Evolutionary conservation across 1,140 invertebrate species (phyloP).

Genomic region (Lepidostoma basale): DNA sequence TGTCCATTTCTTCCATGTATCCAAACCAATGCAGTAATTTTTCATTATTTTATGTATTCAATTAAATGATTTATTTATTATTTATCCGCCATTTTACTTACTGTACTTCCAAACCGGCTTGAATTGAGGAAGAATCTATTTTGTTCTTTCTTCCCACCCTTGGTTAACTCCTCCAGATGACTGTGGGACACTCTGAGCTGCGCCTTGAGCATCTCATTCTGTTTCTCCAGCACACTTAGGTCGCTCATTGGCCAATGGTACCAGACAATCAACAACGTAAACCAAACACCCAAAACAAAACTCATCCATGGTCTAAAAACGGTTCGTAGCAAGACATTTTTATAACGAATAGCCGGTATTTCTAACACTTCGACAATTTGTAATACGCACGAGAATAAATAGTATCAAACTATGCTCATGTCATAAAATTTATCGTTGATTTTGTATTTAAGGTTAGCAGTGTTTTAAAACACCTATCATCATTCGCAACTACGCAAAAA

Average conservation of each 20-base stretch:
- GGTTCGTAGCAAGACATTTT: constrained; percentile 54
- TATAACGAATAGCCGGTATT: constrained; percentile 46
- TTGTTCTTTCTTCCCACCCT: constrained; percentile 36
- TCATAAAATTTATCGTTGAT: not conserved
- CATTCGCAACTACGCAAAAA: not conserved
- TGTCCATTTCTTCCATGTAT: too few species aligned
- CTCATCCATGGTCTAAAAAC: constrained; percentile 59
- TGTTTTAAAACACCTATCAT: not conserved
- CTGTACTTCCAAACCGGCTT: constrained; percentile 5
- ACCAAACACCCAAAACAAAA: constrained; percentile 54
- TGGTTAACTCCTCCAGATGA: constrained; percentile 50
- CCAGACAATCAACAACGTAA: constrained; percentile 53
- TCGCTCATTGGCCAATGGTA: constrained; percentile 57
- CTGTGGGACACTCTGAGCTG: constrained; percentile 51
- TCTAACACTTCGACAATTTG: not conserved
- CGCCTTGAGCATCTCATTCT: constrained; percentile 57
- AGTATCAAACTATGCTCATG: not conserved
- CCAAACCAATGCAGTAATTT: too few species aligned
- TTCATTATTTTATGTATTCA: too few species aligned
- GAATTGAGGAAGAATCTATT: not conserved
- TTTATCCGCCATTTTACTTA: not conserved
- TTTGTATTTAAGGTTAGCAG: not conserved
- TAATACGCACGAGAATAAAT: not conserved
- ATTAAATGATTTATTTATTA: too few species aligned
- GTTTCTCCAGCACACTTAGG: constrained; percentile 51